Conservation (phyloP, 1,140 invertebrate genomes). For the Drosophila athabasca region DNA sequence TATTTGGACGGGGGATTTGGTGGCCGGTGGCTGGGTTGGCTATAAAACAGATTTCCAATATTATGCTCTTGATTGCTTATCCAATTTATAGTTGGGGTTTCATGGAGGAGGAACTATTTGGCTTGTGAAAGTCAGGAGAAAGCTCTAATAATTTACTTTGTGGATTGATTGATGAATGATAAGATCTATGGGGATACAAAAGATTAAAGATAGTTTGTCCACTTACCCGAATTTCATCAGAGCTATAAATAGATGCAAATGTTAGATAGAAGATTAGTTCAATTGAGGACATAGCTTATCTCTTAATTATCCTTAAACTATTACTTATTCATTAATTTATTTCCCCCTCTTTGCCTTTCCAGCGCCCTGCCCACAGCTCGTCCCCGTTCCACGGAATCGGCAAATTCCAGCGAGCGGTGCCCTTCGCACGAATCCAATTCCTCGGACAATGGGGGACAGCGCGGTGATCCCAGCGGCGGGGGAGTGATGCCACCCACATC, state of each 20-base stretch:
- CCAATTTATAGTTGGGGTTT: slow-evolving; percentile 1
- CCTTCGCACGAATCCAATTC: slow-evolving; percentile 88
- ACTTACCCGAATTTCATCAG: not conserved
- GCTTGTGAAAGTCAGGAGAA: slow-evolving; percentile 40
- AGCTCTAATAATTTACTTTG: slow-evolving; percentile 18
- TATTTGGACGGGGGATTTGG: too few relatives aligned
- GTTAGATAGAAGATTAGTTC: too few relatives aligned
- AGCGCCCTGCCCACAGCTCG: slow-evolving; percentile 90
- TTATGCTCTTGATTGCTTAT: slow-evolving; percentile 44
- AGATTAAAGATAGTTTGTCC: not conserved
- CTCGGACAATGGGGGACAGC: slow-evolving; percentile 83
- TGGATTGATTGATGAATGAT: slow-evolving; percentile 28
- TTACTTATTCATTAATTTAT: slow-evolving; percentile 2
- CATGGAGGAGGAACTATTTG: slow-evolving; percentile 7
- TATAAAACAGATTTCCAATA: slow-evolving; percentile 23
- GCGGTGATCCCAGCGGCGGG: slow-evolving; percentile 39
- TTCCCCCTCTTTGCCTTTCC: slow-evolving; percentile 83
- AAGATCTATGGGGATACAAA: not conserved
- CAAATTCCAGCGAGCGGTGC: slow-evolving; percentile 87
- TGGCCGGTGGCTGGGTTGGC: not conserved
- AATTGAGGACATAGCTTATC: too few relatives aligned
- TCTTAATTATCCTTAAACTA: not conserved
- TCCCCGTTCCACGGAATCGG: slow-evolving; percentile 91
- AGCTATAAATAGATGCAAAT: too few relatives aligned
- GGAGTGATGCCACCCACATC: slow-evolving; percentile 82